Base-by-base conservation (phyloP, 92 coral and sea anemone genomes). In the Paragorgia papillata region DNA sequence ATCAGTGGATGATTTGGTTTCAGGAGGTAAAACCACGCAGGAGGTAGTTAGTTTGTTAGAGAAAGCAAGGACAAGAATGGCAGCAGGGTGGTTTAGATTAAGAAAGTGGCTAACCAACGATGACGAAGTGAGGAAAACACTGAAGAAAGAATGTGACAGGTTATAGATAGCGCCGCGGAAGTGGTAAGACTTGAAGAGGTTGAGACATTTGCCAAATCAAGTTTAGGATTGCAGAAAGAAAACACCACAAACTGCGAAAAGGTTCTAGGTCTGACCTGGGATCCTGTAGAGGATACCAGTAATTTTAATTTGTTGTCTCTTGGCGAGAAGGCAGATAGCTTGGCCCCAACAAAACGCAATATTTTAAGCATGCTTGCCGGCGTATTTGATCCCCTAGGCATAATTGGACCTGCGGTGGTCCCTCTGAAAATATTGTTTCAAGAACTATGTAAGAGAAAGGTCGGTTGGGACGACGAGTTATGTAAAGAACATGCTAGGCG, bases 71-170 rank as follows among this genome's bases (percentile, higher is more conserved):
- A 43, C 31, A 14, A 35, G 75, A 46, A 57, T 73, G 81, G 75
- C 85, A 14, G 79, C 40, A 18, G 69, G 78, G 8, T 81, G 85
- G 1, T 81, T 73, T 41, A 57, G 41, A 29, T 60, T 81, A 26
- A 51, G 81, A 17, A 81, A 81, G 35, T 81, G 88, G 88, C 67
- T 67, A 14, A 84, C 88, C 13, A 84, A 84, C 35, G 88, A 84
- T 48, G 19, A 50, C 8, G 49, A 24, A 9, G 24, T 70, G 57
- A 67, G 83, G 54, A 62, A 35, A 46, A 58, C 29, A 7, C 40
- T 76, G 7, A 24, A 15, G 39, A n/a, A n/a, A n/a, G 43, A 40
- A 19, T 7, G 40, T 27, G 78, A 74, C 39, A 34, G 49, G 48
- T 4, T 37, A 37, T 0, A 64, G 70, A 48, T 37, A 24, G 17